These are phyloP conservation scores for Cylindroiulus punctatus DNA, from an alignment of 2,888 invertebrate species.

Conservation along the genomic window DNA sequence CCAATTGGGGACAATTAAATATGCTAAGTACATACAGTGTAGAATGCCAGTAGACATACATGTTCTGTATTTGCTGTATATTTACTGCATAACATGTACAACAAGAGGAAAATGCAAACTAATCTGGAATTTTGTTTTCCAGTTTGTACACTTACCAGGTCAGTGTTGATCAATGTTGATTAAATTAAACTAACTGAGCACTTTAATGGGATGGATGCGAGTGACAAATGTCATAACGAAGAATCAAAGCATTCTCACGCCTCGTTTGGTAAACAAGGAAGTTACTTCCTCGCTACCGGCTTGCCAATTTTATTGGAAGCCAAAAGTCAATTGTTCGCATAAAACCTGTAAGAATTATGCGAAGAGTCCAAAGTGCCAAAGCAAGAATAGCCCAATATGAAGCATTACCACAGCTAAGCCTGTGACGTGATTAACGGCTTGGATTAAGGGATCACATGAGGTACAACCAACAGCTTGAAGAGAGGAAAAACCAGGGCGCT, in stretches of 20 bases:
- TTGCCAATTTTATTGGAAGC: background rate
- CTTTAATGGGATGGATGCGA: background rate
- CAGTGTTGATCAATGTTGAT: background rate
- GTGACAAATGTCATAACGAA: background rate
- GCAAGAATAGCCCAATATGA: background rate
- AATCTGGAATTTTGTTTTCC: too few relatives aligned
- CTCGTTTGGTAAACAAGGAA: slow-evolving; percentile 11
- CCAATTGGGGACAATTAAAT: background rate
- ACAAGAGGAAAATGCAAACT: too few relatives aligned
- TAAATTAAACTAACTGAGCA: background rate
- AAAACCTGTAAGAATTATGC: background rate
- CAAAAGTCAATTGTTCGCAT: background rate
- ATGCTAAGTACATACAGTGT: background rate
- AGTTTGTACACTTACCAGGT: too few relatives aligned
- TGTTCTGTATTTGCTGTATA: too few relatives aligned
- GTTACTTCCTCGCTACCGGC: background rate
- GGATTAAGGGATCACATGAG: slow-evolving; percentile 26
- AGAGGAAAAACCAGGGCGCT: slow-evolving; percentile 6
- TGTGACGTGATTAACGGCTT: slow-evolving; percentile 26
- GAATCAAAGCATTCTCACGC: background rate
- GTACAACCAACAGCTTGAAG: slow-evolving; percentile 1
- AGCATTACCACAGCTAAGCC: slow-evolving; percentile 15
- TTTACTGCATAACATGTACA: too few relatives aligned
- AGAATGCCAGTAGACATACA: too few relatives aligned
- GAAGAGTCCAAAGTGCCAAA: background rate